phyloP scores from a whole-genome alignment of 1,140 invertebrate genomes.

The Amphibalanus amphitrite region DNA sequence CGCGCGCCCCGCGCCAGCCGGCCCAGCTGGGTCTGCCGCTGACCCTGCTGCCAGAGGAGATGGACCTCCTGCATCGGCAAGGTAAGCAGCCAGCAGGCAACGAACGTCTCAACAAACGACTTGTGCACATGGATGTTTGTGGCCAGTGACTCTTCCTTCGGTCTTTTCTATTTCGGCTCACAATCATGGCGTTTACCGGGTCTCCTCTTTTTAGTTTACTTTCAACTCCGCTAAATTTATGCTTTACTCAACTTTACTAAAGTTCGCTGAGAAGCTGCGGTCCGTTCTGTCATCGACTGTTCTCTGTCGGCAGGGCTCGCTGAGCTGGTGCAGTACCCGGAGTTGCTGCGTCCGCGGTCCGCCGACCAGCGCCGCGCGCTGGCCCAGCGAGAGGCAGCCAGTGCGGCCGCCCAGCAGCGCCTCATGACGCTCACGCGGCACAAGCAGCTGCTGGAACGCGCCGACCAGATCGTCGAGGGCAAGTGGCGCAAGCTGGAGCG shows the following conservation, averaged over 20 bases:
- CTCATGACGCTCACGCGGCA: neutral
- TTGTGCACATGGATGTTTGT: neutral
- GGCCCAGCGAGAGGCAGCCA: neutral
- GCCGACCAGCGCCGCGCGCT: neutral
- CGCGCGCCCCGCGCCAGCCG: neutral
- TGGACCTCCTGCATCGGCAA: neutral
- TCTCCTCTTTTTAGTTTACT: no score
- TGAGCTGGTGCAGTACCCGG: no score
- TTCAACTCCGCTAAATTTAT: no score
- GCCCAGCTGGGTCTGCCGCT: neutral
- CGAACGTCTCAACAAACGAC: no score
- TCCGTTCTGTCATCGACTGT: no score
- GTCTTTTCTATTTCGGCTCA: neutral
- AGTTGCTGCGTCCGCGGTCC: no score
- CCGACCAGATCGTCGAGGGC: neutral
- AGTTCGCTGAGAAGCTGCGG: no score
- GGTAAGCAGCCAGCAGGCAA: no score
- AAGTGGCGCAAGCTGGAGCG: neutral
- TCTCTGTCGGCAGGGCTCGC: no score
- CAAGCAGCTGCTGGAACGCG: neutral
- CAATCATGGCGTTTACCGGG: no score
- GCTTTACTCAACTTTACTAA: no score
- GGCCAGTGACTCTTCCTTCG: neutral
- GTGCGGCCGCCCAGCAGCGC: neutral
- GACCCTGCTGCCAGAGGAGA: neutral